Percentiles rank a stretch among this genome's conserved stretches.
These are phyloP conservation scores for Gastracanthus pulcherrimus DNA, from an alignment of 2,888 invertebrate species.

Conservation along the genomic window DNA sequence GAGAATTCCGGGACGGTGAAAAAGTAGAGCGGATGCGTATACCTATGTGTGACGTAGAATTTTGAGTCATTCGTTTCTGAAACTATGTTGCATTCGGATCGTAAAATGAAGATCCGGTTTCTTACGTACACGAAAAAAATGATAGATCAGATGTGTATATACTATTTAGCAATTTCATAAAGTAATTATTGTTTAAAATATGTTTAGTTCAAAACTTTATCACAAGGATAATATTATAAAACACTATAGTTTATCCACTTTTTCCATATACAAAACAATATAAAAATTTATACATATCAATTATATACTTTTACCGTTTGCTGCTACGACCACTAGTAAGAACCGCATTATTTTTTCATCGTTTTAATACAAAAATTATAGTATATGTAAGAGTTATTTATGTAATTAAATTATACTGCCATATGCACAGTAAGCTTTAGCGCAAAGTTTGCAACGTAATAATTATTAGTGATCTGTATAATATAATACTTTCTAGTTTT, in stretches of 20 bases:
- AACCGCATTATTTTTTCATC: slow-evolving; percentile 9
- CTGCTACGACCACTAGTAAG: not conserved
- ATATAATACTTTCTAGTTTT: not conserved
- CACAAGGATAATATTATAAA: no score
- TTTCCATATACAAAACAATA: no score
- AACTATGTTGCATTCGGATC: no score
- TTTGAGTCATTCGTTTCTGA: no score
- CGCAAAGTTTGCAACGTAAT: not conserved
- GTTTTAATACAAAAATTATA: not conserved
- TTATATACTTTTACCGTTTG: not conserved
- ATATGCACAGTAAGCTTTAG: slow-evolving; percentile 6
- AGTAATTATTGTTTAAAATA: no score
- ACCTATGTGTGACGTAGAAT: not conserved
- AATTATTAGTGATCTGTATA: not conserved
- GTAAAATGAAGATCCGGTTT: no score
- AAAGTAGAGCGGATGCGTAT: not conserved
- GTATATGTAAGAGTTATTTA: slow-evolving; percentile 13
- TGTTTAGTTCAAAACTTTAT: no score
- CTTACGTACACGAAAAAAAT: no score
- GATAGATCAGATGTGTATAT: no score
- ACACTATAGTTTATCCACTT: no score
- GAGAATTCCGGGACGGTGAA: not conserved
- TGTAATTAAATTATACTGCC: slow-evolving; percentile 25
- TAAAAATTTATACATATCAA: no score
- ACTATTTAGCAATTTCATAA: no score